phyloP scores from a whole-genome alignment of 2,797 vertebrate genomes.

The Chromis chromis region DNA sequence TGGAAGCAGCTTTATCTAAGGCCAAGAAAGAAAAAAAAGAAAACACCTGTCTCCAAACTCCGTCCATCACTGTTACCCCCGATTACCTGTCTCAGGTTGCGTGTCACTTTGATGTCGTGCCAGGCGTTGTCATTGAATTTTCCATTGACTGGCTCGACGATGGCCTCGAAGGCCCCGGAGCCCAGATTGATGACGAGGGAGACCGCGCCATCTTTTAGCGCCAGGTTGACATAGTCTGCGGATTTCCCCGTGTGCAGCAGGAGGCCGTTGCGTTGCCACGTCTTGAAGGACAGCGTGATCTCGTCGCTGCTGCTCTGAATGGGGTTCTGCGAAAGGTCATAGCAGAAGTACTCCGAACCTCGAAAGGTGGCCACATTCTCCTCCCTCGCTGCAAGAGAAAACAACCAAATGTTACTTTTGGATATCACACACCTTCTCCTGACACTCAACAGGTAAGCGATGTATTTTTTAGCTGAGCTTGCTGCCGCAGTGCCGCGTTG shows the following conservation, averaged over 20 bases:
- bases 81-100: slow-evolving; percentile 99
- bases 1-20: slow-evolving; percentile 60
- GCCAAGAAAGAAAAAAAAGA: slow-evolving; percentile 23
- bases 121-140: slow-evolving; percentile 99
- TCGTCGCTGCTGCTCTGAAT: slow-evolving; percentile 99
- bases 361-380: slow-evolving; percentile 98
- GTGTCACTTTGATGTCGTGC: slow-evolving; percentile 99
- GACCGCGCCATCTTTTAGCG: slow-evolving; percentile 95
- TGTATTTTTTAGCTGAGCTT: background rate
- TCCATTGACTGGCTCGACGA: slow-evolving; percentile 97
- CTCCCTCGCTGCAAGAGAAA: slow-evolving; percentile 87
- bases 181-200: slow-evolving; percentile 99
- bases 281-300: slow-evolving; percentile 98
- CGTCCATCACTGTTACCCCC: slow-evolving; percentile 65
- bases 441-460: background rate
- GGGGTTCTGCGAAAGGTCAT: slow-evolving; percentile 98
- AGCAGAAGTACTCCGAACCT: slow-evolving; percentile 97
- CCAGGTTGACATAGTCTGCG: slow-evolving; percentile 98
- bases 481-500: background rate
- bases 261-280: slow-evolving; percentile 97
- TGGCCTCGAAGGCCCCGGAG: slow-evolving; percentile 98
- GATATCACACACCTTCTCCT: too few relatives aligned
- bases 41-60: slow-evolving; percentile 51
- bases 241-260: slow-evolving; percentile 98
- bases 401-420: background rate